Percentiles rank a stretch among this genome's conserved stretches.
Evolutionary conservation across 2,113 vertebrate genomes (phyloP).

Genomic region (Rhipidura dahli): DNA sequence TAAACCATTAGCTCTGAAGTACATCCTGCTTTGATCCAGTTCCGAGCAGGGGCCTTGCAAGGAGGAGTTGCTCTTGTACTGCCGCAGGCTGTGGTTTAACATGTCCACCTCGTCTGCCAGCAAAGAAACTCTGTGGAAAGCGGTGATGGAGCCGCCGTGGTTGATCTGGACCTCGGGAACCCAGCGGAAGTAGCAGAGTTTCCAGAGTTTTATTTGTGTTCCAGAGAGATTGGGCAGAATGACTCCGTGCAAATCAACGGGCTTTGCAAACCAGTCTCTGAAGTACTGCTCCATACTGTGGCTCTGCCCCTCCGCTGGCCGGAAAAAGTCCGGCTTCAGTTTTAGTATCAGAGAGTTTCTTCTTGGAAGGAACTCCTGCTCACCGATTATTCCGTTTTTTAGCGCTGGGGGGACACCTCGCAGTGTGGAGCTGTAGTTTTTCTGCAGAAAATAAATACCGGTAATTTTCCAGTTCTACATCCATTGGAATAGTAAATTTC

Average conservation of each 20-base stretch:
- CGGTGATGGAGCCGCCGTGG: constrained; percentile 81
- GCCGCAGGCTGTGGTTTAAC: constrained; percentile 82
- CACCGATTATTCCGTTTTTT: constrained; percentile 80
- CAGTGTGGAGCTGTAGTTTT: constrained; percentile 87
- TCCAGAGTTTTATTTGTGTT: constrained; percentile 89
- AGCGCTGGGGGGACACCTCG: constrained; percentile 76
- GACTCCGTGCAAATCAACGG: constrained; percentile 81
- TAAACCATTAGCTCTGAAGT: constrained; percentile 77
- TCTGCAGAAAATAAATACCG: constrained; percentile 70
- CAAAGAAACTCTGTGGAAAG: constrained; percentile 85
- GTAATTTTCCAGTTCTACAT: neutral
- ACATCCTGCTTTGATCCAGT: constrained; percentile 83
- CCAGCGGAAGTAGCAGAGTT: constrained; percentile 96
- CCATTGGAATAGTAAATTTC: neutral
- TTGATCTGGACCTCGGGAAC: constrained; percentile 90
- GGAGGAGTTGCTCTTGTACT: constrained; percentile 71
- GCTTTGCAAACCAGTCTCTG: constrained; percentile 84
- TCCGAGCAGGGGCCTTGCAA: constrained; percentile 45
- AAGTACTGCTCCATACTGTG: constrained; percentile 82
- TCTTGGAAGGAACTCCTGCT: constrained; percentile 76
- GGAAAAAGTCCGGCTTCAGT: constrained; percentile 75
- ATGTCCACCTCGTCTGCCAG: constrained; percentile 89
- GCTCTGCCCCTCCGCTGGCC: constrained; percentile 57
- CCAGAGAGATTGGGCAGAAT: constrained; percentile 83
- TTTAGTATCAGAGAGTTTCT: constrained; percentile 84